Evolutionary conservation across 2,113 vertebrate species (phyloP).

Genomic region (Neotoma lepida): DNA sequence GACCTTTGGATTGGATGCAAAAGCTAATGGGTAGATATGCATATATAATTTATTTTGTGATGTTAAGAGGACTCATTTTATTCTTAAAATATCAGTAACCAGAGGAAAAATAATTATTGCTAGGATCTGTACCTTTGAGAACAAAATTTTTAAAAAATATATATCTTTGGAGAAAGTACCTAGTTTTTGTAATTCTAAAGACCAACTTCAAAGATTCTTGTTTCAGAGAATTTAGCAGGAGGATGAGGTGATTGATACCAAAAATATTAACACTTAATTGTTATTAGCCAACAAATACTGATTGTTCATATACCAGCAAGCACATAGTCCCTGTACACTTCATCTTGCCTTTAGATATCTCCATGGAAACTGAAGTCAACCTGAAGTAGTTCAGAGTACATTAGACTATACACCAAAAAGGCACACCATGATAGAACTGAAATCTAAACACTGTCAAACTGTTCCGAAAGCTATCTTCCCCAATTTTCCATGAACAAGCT

Average conservation of each 20-base stretch:
- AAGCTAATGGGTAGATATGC: neutral
- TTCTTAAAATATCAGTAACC: conserved; percentile 25
- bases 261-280: conserved; percentile 36
- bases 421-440: neutral
- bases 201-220: neutral
- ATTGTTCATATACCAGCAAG: conserved; percentile 16
- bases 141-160: neutral
- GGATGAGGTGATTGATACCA: neutral
- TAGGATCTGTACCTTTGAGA: neutral
- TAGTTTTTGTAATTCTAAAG: neutral
- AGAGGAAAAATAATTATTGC: neutral
- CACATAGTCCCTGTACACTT: neutral
- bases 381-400: conserved; percentile 23
- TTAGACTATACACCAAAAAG: conserved; percentile 10
- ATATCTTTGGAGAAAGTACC: neutral
- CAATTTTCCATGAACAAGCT: conserved; percentile 39
- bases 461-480: conserved; percentile 1
- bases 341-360: conserved; percentile 14
- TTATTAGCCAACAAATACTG: neutral
- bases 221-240: conserved; percentile 30
- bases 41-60: neutral
- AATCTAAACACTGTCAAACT: conserved; percentile 3
- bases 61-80: neutral
- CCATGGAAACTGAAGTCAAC: conserved; percentile 36
- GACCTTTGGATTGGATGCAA: neutral